A percentile compares a stretch with the other conserved stretches of the same genome.
These are phyloP conservation scores for Geopemphigus sp. DNA, from an alignment of 1,140 invertebrate genomes.

Conservation along the genomic window DNA sequence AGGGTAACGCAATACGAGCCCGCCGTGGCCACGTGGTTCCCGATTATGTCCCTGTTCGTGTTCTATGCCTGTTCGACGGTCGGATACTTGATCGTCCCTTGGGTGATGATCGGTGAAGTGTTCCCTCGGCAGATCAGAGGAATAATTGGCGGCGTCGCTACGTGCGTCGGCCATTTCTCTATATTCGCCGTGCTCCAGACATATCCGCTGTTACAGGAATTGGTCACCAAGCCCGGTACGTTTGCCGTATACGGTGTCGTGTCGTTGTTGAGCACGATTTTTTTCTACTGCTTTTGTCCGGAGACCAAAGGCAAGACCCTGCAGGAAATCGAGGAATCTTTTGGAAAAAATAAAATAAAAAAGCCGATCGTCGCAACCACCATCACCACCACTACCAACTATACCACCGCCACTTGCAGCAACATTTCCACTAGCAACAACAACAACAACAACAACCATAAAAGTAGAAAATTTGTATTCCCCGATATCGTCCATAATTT, in stretches of 20 bases:
- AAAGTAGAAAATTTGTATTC: background rate
- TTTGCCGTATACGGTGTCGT: constrained; percentile 66
- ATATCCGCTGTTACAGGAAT: constrained; percentile 61
- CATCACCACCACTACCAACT: too few species aligned
- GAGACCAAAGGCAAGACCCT: constrained; percentile 76
- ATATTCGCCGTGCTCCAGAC: constrained; percentile 70
- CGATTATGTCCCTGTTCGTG: constrained; percentile 63
- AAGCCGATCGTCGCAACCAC: constrained; percentile 52
- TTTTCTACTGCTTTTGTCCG: constrained; percentile 68
- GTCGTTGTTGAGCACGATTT: constrained; percentile 60
- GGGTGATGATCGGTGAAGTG: constrained; percentile 73
- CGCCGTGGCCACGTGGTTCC: constrained; percentile 62
- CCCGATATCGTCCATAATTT: constrained; percentile 6
- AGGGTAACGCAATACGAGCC: constrained; percentile 54
- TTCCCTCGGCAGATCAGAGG: constrained; percentile 67
- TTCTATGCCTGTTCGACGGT: constrained; percentile 67
- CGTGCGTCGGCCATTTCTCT: constrained; percentile 64
- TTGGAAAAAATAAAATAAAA: constrained; percentile 59
- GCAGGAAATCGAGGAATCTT: constrained; percentile 75
- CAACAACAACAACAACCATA: background rate
- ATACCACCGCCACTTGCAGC: too few species aligned
- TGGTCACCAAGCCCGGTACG: constrained; percentile 61
- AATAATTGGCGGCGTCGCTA: constrained; percentile 66
- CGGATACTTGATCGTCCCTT: constrained; percentile 69
- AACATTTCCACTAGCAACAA: too few species aligned